Evolutionary conservation across 2,113 vertebrate species (phyloP), one percentile per base, ranked within the genome.

Genomic region (Emydocephalus ijimae): DNA sequence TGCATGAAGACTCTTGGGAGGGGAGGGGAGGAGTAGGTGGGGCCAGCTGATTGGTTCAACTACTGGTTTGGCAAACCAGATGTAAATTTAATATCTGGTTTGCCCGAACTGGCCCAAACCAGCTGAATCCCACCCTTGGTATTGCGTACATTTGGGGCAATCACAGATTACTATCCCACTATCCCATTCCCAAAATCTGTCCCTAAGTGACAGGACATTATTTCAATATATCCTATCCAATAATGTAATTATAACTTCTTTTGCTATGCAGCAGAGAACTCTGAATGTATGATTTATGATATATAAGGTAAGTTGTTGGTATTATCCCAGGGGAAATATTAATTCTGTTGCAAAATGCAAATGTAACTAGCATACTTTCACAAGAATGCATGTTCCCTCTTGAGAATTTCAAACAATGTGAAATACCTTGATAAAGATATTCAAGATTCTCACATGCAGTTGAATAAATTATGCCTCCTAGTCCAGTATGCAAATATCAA

Each of bases 271-370:
- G 34, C 55, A 56, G 69, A 89, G n/a, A 74, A 2, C 50, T 1
- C 15, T 87, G 50, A 91, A 18, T 26, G 26, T 85, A 85, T 56
- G 45, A 74, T 54, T 12, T n/a, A 48, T 7, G 9, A 24, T 39
- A 39, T 23, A 39, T 2, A 34, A 23, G 57, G 85, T 45, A 91
- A 89, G 43, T 90, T 90, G 93, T 59, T 91, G n/a, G 4, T 94
- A 3, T n/a, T 92, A 26, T 93, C 57, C 48, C 94, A 90, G 74
- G 48, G 43, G 74, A 94, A 92, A 89, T 86, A 52, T 6, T 74
- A 93, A 91, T 64, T 90, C 85, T 94, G 86, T 91, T 94, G 94
- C 69, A 94, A 92, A 94, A 91, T 94, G 45, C 48, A 96, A 96
- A 95, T 95, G 88, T 91, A 88, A 9, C 26, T 88, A 5, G 43